Evolutionary conservation across 2,113 vertebrate genomes (phyloP).

Genomic region (Heterochromis multidens): DNA sequence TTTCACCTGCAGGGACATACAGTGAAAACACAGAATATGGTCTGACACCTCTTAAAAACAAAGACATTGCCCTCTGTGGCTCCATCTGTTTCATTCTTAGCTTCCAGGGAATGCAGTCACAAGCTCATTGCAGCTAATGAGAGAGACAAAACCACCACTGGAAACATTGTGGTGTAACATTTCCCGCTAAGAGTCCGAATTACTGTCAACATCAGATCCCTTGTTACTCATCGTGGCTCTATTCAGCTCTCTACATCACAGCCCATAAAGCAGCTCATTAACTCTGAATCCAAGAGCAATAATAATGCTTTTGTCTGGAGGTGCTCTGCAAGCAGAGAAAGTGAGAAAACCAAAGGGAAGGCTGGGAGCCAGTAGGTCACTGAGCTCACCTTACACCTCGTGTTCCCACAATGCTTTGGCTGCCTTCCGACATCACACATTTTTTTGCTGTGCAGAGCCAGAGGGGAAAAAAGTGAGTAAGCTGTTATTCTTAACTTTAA

Average conservation of each 20-base stretch:
- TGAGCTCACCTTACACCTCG: slow-evolving; percentile 62
- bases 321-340: slow-evolving; percentile 42
- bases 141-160: neutral
- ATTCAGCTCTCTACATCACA: slow-evolving; percentile 32
- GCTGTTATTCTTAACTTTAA: slow-evolving; percentile 64
- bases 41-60: neutral
- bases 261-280: slow-evolving; percentile 49
- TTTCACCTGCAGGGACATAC: slow-evolving; percentile 28
- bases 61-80: neutral
- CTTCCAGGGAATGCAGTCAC: slow-evolving; percentile 2
- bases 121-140: slow-evolving; percentile 14
- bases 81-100: neutral
- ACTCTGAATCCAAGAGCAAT: slow-evolving; percentile 54
- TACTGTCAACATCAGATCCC: slow-evolving; percentile 15
- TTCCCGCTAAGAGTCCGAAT: slow-evolving; percentile 21
- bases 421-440: slow-evolving; percentile 35
- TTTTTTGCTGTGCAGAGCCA: slow-evolving; percentile 15
- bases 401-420: slow-evolving; percentile 63
- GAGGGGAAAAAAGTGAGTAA: slow-evolving; percentile 39
- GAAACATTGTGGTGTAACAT: slow-evolving; percentile 19
- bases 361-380: slow-evolving; percentile 64
- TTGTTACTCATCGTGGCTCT: neutral
- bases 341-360: slow-evolving; percentile 55
- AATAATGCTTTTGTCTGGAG: slow-evolving; percentile 69
- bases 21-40: neutral